Base-by-base conservation (phyloP, 2,113 vertebrate genomes). In the Notothenia rossii region DNA sequence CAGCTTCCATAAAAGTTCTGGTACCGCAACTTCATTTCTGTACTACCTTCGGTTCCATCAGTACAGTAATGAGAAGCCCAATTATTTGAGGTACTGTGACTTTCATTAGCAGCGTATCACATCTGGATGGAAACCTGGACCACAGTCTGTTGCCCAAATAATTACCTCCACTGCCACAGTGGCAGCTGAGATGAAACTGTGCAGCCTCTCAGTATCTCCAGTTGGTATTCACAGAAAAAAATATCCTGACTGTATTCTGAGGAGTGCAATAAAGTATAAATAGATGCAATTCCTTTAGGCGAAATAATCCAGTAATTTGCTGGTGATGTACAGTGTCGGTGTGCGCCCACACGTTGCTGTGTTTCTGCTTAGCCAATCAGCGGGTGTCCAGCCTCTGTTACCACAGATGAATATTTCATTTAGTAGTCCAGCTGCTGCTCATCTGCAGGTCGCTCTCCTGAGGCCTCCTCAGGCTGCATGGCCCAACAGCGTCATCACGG, bases 381-480 rank as follows among this genome's bases (percentile, higher is more conserved):
- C 3, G 36, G 75, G 59, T 59, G 86, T 86, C 77, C 82, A 15
- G 53, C 40, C 46, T 82, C 66, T 84, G 82, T 90, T 88, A 88
- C 69, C 70, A 53, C 63, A 45, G 74, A 83, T 89, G 50, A 89
- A 91, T 89, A 88, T 91, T 88, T 92, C 81, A 92, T 90, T 86
- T 7, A 18, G 79, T 75, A 53, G 78, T 86, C 85, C 92, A 91
- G 91, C 90, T 92, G 91, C 86, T 91, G 55, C 83, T 79, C 83
- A 79, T 87, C 75, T 79, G 77, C 86, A 73, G 85, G 77, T 83
- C 75, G 25, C 65, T 75, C 77, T 76, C 79, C 67, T 64, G 80
- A 87, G 86, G 75, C 46, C 2, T 50, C 84, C 88, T 55, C 64
- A 4, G 89, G 88, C 78, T 72, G 33, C 74, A 33, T 20, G 68